Evolutionary conservation across 2,113 vertebrate genomes (phyloP).

Genomic region (rat (Rattus norvegicus)): GRCr8 NC_086026.1:69011501-69012000

Average conservation of each 20-base stretch:
- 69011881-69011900: neutral
- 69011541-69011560: constrained; percentile 44
- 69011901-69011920: neutral
- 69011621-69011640: constrained; percentile 35
- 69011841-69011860: neutral
- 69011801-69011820: too few relatives aligned
- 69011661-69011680: neutral
- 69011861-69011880: neutral
- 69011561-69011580: constrained; percentile 46
- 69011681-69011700: neutral
- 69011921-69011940: neutral
- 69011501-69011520: neutral
- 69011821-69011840: neutral
- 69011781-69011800: too few relatives aligned
- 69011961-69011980: neutral
- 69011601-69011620: constrained; percentile 59
- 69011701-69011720: constrained; percentile 1
- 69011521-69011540: constrained; percentile 61
- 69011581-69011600: neutral
- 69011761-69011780: neutral
- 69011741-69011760: neutral
- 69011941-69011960: neutral
- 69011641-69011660: constrained; percentile 39
- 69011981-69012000: neutral
- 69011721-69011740: neutral